phyloP scores from a whole-genome alignment of 2,113 vertebrate genomes.

The Buteo buteo region DNA sequence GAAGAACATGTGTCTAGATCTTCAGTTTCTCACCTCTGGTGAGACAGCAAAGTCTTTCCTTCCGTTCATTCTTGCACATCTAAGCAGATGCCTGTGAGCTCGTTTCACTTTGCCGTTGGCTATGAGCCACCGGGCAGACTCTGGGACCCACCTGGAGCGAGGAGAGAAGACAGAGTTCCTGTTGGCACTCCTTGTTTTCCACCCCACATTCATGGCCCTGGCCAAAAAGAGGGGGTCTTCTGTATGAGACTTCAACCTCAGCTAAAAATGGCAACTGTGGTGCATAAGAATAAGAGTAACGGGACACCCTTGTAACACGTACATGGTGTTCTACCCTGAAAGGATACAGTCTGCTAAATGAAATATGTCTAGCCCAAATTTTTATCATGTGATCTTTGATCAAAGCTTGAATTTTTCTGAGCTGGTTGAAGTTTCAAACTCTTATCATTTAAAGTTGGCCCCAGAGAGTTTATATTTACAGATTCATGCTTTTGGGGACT shows the following conservation, averaged over 20 bases:
- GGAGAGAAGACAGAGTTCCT: not conserved
- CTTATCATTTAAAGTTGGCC: not conserved
- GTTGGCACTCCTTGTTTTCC: not conserved
- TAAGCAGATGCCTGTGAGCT: constrained; percentile 78
- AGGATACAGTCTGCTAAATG: not conserved
- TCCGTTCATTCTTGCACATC: constrained; percentile 81
- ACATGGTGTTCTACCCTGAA: not conserved
- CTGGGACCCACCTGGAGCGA: constrained; percentile 84
- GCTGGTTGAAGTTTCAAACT: not conserved
- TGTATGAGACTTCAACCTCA: not conserved
- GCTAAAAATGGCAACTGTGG: not conserved
- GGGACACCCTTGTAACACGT: not conserved
- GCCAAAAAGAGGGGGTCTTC: not conserved
- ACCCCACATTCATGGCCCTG: not conserved
- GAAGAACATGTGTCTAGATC: not conserved
- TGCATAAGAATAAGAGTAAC: not conserved
- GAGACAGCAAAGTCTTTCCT: constrained; percentile 38
- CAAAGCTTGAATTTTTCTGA: not conserved
- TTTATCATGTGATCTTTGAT: not conserved
- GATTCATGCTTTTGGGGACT: not conserved
- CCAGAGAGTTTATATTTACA: not conserved
- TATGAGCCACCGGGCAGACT: constrained; percentile 89
- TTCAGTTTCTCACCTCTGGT: constrained; percentile 23
- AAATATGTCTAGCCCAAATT: not conserved
- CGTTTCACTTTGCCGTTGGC: constrained; percentile 73